Base-by-base conservation (phyloP, 2,113 vertebrate genomes). In the Entosphenus tridentatus region DNA sequence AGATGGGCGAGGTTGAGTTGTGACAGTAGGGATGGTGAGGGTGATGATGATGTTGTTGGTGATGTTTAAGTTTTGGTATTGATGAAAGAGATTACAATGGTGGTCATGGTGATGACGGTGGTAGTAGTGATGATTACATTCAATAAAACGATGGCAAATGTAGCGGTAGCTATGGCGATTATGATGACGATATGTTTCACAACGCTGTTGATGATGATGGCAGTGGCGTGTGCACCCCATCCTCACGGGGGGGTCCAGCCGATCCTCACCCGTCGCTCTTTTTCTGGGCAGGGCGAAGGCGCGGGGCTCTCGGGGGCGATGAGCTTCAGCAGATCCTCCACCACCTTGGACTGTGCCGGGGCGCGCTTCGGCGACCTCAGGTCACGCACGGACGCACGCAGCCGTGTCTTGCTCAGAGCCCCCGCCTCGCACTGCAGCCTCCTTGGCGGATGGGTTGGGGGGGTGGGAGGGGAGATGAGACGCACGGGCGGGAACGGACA, bases 291-390 rank as follows among this genome's bases (percentile, higher is more conserved):
- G 78, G 79, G 80, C 62, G 90, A 87, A 0, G 83, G 69, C 12
- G 74, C 72, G 0, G 81, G 75, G 74, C 77, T 80, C 80, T 95
- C 89, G 87, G 92, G 87, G 76, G 91, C 84, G 73, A 95, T 93
- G 57, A 93, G 83, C 57, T 86, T 90, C 75, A 91, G 92, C 71
- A 95, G 78, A 74, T 93, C 89, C 0, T 89, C 89, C 73, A 92
- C 88, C 0, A 95, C 84, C 74, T 83, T 89, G 68, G 87, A 93
- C 73, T 93, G 92, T 71, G 88, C 81, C 2, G 80, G 78, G 67
- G 84, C 83, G 3, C 88, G 80, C 62, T 65, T 65, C 1, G 89
- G 89, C 5, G 87, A 91, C 56, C 87, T 84, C 57, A 93, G 83
- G 75, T 95, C 89, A 17, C 87, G 81, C 65, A 95, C 81, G 0